Percentiles rank a stretch among this genome's conserved stretches.
phyloP scores from a whole-genome alignment of 2,113 vertebrate species.

The Polypterus senegalus region DNA sequence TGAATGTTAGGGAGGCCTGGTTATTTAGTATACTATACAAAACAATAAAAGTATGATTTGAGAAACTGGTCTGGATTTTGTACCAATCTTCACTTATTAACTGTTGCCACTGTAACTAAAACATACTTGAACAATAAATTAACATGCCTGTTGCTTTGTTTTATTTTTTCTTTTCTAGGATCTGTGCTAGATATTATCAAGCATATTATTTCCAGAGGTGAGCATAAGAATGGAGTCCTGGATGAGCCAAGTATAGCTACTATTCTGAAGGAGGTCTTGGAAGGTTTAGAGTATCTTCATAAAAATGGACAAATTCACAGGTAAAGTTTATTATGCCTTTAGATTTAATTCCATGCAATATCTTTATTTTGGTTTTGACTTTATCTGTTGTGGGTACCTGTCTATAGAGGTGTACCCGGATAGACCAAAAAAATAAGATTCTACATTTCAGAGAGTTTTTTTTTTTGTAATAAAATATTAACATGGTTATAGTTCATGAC shows the following conservation, averaged over 20 bases:
- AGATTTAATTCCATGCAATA: background rate
- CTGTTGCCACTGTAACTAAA: no score
- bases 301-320: conserved; percentile 92
- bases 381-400: background rate
- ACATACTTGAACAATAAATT: no score
- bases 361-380: background rate
- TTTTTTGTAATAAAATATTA: no score
- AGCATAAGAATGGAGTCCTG: conserved; percentile 80
- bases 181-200: conserved; percentile 93
- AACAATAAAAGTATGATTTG: no score
- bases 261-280: conserved; percentile 78
- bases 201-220: conserved; percentile 78
- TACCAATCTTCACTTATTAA: no score
- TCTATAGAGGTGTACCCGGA: background rate
- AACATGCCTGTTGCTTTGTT: no score
- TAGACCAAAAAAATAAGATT: no score
- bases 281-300: conserved; percentile 85
- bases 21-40: no score
- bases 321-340: conserved; percentile 34
- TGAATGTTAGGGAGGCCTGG: no score
- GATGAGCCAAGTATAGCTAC: conserved; percentile 82
- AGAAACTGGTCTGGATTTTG: no score
- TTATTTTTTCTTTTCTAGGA: conserved; percentile 39
- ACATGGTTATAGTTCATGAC: no score
- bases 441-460: no score